phyloP scores from a whole-genome alignment of 2,888 invertebrate species.

The Embidobia sp. region DNA sequence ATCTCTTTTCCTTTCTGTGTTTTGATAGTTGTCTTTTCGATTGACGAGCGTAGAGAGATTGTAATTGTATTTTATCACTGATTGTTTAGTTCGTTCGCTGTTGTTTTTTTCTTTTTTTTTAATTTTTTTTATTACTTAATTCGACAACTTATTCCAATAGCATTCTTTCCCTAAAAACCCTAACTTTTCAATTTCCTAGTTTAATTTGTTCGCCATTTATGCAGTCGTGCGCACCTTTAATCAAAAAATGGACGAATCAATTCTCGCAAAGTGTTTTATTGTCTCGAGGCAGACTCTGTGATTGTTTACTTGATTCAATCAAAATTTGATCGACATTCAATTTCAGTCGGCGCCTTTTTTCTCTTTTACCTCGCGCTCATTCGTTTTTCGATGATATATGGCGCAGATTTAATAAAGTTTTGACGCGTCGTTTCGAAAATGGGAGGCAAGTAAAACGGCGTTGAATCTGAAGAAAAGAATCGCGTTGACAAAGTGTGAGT shows the following conservation, averaged over 20 bases:
- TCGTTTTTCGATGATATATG: conserved; percentile 34
- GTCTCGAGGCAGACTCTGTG: not conserved
- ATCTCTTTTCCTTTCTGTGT: too few species aligned
- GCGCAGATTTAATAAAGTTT: conserved; percentile 48
- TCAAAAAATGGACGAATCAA: not conserved
- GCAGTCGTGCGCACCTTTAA: too few species aligned
- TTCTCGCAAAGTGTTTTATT: conserved; percentile 1
- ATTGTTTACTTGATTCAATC: conserved; percentile 25
- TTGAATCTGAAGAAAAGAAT: conserved; percentile 57
- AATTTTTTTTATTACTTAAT: too few species aligned
- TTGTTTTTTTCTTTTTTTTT: too few species aligned
- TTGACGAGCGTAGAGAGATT: too few species aligned
- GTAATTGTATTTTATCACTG: too few species aligned
- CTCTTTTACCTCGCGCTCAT: not conserved
- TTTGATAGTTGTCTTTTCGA: too few species aligned
- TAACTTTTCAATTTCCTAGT: too few species aligned
- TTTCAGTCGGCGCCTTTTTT: conserved; percentile 12
- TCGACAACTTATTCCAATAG: too few species aligned
- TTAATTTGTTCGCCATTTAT: too few species aligned
- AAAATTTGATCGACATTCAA: conserved; percentile 36
- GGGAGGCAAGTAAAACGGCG: conserved; percentile 45
- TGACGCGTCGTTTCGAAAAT: conserved; percentile 46
- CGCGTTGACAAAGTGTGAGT: conserved; percentile 63
- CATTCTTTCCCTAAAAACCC: too few species aligned
- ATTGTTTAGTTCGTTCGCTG: too few species aligned